Conservation (phyloP, 2,888 invertebrate genomes). For the Suillia variegata region DNA sequence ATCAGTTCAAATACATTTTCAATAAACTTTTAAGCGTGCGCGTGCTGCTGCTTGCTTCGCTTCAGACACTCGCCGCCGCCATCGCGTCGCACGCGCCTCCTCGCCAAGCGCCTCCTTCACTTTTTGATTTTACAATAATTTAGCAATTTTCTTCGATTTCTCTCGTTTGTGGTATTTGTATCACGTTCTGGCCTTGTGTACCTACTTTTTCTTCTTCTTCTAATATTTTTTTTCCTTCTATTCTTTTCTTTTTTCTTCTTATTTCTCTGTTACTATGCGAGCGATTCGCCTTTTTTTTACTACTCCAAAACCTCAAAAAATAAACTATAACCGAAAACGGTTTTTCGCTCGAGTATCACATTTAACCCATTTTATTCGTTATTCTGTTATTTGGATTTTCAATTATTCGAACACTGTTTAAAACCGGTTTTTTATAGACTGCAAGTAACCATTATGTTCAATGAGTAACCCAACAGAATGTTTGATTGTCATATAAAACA, state of each 20-base stretch:
- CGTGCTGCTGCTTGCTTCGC: not conserved
- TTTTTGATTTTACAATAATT: constrained; percentile 13
- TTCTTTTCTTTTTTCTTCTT: too few species aligned
- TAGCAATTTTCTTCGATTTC: constrained; percentile 14
- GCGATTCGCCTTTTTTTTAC: not conserved
- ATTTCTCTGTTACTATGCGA: too few species aligned
- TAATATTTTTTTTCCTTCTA: not conserved
- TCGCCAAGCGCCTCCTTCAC: not conserved
- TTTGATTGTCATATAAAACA: too few species aligned
- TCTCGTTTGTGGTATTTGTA: constrained; percentile 19
- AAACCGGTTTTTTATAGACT: too few species aligned
- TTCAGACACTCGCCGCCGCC: not conserved
- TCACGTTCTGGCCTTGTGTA: constrained; percentile 11
- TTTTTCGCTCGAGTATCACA: not conserved
- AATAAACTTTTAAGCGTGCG: not conserved
- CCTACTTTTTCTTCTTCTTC: constrained; percentile 1
- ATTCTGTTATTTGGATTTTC: too few species aligned
- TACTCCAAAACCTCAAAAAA: not conserved
- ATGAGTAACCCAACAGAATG: too few species aligned
- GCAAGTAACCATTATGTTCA: too few species aligned
- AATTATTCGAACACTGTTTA: too few species aligned
- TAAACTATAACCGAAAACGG: not conserved
- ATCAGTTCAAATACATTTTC: too few species aligned
- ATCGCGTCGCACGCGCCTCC: not conserved
- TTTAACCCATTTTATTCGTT: not conserved